Base-by-base conservation (phyloP, 2,797 vertebrate species). In the Spondyliosoma cantharus region DNA sequence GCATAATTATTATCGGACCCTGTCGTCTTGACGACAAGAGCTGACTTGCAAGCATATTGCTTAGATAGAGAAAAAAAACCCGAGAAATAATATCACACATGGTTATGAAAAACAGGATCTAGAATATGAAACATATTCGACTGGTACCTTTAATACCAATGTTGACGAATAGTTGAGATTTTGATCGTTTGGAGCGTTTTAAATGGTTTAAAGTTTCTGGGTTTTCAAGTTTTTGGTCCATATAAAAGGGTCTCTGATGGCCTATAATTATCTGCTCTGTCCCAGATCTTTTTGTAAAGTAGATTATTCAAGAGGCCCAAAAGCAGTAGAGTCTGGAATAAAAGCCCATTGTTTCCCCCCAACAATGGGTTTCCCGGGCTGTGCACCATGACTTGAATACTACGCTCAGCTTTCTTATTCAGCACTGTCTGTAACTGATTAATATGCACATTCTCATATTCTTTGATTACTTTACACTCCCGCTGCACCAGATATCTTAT, bases 251-350 rank as follows among this genome's bases (percentile, higher is more conserved):
- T 63, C 37, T 68, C 24, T 9, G 62, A 3, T 49, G 48, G 46
- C 54, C 62, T 50, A 46, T 87, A 87, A 84, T 83, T 22, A 78
- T 89, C 57, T 63, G 62, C 37, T 67, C 37, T 76, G 85, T 13
- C 86, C 84, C 74, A 89, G 83, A 82, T 88, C 78, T 61, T 87
- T 88, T 37, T 82, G 71, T 83, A 70, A 83, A 88, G 87, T 74
- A 78, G 87, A 87, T 91, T 88, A 91, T 91, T 89, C 86, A 90
- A 84, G 71, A 74, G 76, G 77, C 74, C 90, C 85, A 87, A 81
- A 89, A 82, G 86, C 86, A 37, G 73, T 72, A 49, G 53, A 65
- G 65, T 54, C 80, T 73, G 48, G 76, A 82, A 92, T 91, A 88
- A 89, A 86, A 86, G 84, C 70, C 85, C 69, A 87, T 92, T 94